Evolutionary conservation across 2,113 vertebrate genomes (phyloP).

Genomic region (Atherinomorus stipes): DNA sequence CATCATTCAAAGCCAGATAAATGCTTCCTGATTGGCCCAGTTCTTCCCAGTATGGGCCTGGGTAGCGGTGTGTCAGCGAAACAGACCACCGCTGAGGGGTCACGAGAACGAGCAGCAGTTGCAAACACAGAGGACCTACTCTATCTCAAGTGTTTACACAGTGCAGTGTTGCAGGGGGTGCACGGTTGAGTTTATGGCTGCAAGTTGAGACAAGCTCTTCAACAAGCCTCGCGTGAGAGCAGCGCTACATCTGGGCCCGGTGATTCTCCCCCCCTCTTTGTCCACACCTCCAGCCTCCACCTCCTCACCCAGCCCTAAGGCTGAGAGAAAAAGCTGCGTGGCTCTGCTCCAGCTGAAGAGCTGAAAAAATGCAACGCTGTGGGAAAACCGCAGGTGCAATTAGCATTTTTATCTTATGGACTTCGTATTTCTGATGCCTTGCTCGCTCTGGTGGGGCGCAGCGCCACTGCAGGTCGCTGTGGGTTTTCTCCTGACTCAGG

Average conservation of each 20-base stretch:
- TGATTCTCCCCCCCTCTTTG: slow-evolving; percentile 6
- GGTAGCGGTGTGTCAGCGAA: slow-evolving; percentile 16
- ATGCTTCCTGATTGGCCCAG: slow-evolving; percentile 7
- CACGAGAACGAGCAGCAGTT: background rate
- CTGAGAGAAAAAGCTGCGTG: slow-evolving; percentile 42
- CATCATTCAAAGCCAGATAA: slow-evolving; percentile 38
- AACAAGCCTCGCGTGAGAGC: slow-evolving; percentile 78
- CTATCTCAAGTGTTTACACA: slow-evolving; percentile 42
- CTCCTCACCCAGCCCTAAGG: slow-evolving; percentile 43
- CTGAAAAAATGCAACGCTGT: background rate
- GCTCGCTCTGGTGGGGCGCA: slow-evolving; percentile 30
- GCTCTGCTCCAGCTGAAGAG: slow-evolving; percentile 62
- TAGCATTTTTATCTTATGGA: slow-evolving; percentile 15
- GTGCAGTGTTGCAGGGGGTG: background rate
- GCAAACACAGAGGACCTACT: slow-evolving; percentile 24
- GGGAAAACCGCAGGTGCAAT: slow-evolving; percentile 32
- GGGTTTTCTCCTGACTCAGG: slow-evolving; percentile 61
- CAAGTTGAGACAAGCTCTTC: slow-evolving; percentile 74
- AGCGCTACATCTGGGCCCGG: slow-evolving; percentile 74
- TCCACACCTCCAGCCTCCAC: background rate
- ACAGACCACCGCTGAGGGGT: slow-evolving; percentile 12
- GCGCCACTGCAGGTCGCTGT: background rate
- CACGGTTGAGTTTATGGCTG: slow-evolving; percentile 28
- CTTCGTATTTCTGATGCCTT: slow-evolving; percentile 20
- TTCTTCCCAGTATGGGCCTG: slow-evolving; percentile 12